Evolutionary conservation across 2,797 vertebrate genomes (phyloP).

Genomic region (Myotis planiceps): DNA sequence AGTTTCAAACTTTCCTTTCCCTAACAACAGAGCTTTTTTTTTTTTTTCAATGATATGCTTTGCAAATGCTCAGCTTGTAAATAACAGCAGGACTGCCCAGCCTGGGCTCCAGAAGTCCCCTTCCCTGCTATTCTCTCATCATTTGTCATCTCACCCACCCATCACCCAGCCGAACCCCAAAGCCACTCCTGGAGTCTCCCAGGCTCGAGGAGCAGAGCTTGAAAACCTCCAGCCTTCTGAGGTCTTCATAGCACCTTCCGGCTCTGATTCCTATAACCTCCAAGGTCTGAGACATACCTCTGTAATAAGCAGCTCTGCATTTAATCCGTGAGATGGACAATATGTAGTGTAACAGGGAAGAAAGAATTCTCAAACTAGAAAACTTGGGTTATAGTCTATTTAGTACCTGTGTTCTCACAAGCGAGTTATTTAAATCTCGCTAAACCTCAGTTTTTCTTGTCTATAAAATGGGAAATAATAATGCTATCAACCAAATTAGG

Average conservation of each 20-base stretch:
- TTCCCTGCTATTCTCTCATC: background rate
- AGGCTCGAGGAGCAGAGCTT: background rate
- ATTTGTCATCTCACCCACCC: background rate
- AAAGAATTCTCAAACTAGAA: background rate
- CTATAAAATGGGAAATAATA: conserved; percentile 3
- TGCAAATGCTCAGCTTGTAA: background rate
- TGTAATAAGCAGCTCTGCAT: background rate
- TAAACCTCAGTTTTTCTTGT: conserved; percentile 7
- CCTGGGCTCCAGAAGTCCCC: background rate
- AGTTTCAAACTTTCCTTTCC: background rate
- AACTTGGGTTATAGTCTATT: background rate
- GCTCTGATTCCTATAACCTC: background rate
- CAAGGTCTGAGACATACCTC: background rate
- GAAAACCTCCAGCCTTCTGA: background rate
- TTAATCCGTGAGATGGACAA: background rate
- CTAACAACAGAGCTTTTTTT: background rate
- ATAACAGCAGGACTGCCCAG: background rate
- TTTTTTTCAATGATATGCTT: background rate
- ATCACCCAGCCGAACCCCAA: background rate
- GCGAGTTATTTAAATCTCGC: background rate
- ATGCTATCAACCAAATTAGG: background rate
- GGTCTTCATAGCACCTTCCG: background rate
- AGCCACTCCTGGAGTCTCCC: background rate
- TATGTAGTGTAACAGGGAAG: background rate
- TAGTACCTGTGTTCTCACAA: background rate